Evolutionary conservation across 1,140 invertebrate genomes (phyloP), one percentile per base, ranked within the genome.

Genomic region (Bombus waltoni): DNA sequence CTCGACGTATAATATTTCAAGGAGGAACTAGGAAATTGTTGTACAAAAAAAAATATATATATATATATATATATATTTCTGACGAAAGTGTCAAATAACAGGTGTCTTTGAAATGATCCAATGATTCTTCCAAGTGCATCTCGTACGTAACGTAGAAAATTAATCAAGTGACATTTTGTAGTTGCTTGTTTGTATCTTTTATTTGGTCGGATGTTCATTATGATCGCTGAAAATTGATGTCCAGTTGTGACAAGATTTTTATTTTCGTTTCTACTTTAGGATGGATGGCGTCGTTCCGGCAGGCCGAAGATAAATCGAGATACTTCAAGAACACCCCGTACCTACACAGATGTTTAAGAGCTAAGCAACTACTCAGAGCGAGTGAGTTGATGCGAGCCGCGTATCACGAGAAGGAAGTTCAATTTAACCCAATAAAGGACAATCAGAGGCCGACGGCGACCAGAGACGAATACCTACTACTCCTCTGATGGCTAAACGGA

Each of bases 391-490:
- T 95, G 94, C 93, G 94, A 94, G 94, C 93, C 92, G 93, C 93
- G 93, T 95, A 95, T 95, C 95, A 95, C 94, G 95, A 95, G 94
- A 95, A 95, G 95, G 95, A 95, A 95, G 95, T 95, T 94, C 94
- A 95, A 95, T 95, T 95, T 95, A 95, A 95, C 94, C 93, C 94
- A 95, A 95, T 95, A 95, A 95, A 95, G 93, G 94, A 95, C 94
- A 95, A 95, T 95, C 95, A 95, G 94, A 95, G 94, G 91, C 94
- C 93, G 94, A 94, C 94, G 93, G 92, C 94, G 93, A 94, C 83
- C 92, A 94, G 92, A 94, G 94, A 93, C 93, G 92, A 94, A 93
- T 94, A 94, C 92, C 92, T 93, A 94, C 93, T 94, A 92, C 92
- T 93, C 86, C 85, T 90, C 91, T 90, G 92, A 94, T 91, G 86